Evolutionary conservation across 2,888 invertebrate species (phyloP).

Genomic region (Cyrtodaria siliqua): DNA sequence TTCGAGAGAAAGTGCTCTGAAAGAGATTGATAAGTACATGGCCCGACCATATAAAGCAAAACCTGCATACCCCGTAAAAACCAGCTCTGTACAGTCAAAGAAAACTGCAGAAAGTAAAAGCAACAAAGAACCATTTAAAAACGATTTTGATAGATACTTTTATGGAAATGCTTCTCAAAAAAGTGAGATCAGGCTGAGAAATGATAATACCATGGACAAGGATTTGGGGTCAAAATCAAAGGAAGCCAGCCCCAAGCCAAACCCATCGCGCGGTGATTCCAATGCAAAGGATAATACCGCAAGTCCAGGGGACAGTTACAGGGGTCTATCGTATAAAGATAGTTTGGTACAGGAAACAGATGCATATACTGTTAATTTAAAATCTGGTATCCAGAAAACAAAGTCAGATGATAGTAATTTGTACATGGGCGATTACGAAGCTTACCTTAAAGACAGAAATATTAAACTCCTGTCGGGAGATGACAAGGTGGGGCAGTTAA

Average conservation of each 20-base stretch:
- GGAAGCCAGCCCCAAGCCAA: no score
- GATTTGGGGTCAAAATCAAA: no score
- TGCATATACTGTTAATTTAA: no score
- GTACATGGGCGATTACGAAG: slow-evolving; percentile 1
- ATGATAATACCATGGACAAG: no score
- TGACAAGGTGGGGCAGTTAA: no score
- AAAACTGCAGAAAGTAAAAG: not conserved
- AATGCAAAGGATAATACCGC: no score
- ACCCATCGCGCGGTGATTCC: no score
- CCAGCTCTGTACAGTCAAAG: no score
- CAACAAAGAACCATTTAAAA: slow-evolving; percentile 25
- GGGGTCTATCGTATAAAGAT: no score
- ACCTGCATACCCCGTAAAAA: not conserved
- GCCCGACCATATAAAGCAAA: not conserved
- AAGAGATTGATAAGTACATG: slow-evolving; percentile 46
- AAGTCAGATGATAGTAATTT: not conserved
- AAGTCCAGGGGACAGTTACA: no score
- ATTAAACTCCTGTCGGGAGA: not conserved
- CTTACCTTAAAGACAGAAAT: slow-evolving; percentile 1
- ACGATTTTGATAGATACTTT: slow-evolving; percentile 35
- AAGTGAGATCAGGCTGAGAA: slow-evolving; percentile 13
- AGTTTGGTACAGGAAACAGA: no score
- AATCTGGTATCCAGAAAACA: no score
- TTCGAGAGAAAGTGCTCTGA: slow-evolving; percentile 34
- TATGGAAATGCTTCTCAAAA: slow-evolving; percentile 25